Conservation (phyloP, 1,140 invertebrate genomes). For the Pachyrhynchus sulphureomaculatus region DNA sequence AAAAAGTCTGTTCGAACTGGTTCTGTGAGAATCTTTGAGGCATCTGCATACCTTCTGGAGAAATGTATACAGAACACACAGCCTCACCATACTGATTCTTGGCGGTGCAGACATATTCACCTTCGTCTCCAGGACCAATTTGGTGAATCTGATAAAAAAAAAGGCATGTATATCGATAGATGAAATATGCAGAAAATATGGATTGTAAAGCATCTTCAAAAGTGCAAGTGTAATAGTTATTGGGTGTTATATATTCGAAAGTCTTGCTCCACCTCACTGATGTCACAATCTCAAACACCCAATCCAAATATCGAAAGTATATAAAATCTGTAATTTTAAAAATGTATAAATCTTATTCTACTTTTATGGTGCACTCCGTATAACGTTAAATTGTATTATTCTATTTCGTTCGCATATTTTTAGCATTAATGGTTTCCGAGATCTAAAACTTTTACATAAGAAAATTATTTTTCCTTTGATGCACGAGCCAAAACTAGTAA, state of each 20-base stretch:
- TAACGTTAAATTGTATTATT: too few relatives aligned
- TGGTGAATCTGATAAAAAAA: constrained; percentile 72
- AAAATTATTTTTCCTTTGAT: too few relatives aligned
- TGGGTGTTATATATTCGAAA: too few relatives aligned
- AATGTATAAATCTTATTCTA: too few relatives aligned
- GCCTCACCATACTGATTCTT: constrained; percentile 92
- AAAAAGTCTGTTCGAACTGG: constrained; percentile 62
- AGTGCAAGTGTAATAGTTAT: too few relatives aligned
- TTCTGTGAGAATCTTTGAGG: constrained; percentile 57
- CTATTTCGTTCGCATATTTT: too few relatives aligned
- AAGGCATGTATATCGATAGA: neutral
- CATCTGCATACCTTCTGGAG: constrained; percentile 81
- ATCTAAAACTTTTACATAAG: too few relatives aligned
- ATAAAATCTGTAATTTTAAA: too few relatives aligned
- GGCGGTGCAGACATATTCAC: constrained; percentile 93
- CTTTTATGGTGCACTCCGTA: too few relatives aligned
- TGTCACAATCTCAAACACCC: neutral
- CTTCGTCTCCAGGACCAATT: constrained; percentile 91
- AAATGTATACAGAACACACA: constrained; percentile 91
- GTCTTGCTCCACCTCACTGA: neutral
- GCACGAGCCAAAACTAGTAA: too few relatives aligned
- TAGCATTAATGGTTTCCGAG: too few relatives aligned
- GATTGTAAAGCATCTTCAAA: neutral
- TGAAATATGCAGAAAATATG: neutral
- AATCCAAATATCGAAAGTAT: too few relatives aligned